Evolutionary conservation across 2,797 vertebrate species (phyloP).

Genomic region (Gambusia yucatana): DNA sequence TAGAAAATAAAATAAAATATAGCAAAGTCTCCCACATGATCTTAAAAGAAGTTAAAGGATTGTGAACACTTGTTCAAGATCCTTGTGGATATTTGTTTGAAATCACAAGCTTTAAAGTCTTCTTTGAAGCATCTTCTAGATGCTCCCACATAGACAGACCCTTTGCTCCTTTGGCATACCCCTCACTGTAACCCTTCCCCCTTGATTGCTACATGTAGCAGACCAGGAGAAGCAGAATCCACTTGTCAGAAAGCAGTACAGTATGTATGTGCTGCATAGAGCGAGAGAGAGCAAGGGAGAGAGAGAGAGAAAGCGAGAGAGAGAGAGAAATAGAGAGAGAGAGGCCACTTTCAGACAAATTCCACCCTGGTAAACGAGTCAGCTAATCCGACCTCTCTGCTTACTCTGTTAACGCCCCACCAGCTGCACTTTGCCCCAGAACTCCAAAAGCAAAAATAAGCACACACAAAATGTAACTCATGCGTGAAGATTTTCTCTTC

Average conservation of each 20-base stretch:
- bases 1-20: not conserved
- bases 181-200: not conserved
- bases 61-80: not conserved
- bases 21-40: no score
- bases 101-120: constrained; percentile 6
- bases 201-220: constrained; percentile 41
- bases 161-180: not conserved
- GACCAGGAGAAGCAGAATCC: not conserved
- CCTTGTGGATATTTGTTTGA: not conserved
- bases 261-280: not conserved
- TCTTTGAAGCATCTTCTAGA: not conserved
- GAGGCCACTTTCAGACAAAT: constrained; percentile 46
- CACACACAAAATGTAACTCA: constrained; percentile 47
- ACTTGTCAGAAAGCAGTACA: constrained; percentile 56
- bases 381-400: constrained; percentile 65
- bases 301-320: no score
- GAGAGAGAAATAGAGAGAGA: no score
- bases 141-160: not conserved
- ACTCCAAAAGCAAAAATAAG: constrained; percentile 37
- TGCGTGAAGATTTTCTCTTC: constrained; percentile 51
- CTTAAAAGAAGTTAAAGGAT: not conserved
- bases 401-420: constrained; percentile 69
- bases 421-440: constrained; percentile 62
- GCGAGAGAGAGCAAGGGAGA: no score
- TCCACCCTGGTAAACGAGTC: constrained; percentile 61